Evolutionary conservation across 2,797 vertebrate species (phyloP).

Genomic region (Pangasius macronema): DNA sequence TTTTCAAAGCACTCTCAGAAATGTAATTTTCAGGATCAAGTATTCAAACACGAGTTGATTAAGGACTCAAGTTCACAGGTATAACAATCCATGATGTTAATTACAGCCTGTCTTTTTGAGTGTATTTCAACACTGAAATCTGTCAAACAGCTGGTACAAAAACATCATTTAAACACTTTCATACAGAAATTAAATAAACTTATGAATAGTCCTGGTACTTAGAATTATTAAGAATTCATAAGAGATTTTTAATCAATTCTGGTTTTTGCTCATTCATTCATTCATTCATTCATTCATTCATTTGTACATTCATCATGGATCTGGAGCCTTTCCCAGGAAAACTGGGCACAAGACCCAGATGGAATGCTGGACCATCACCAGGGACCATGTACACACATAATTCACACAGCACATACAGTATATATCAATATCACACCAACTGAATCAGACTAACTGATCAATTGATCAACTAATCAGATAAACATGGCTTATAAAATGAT

Average conservation of each 20-base stretch:
- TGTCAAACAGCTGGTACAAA: background rate
- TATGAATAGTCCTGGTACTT: background rate
- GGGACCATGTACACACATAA: background rate
- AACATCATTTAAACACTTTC: background rate
- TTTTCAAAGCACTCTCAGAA: background rate
- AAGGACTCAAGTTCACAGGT: background rate
- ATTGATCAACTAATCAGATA: background rate
- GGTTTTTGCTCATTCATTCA: background rate
- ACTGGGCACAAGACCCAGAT: background rate
- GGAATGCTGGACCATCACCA: background rate
- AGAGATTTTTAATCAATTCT: background rate
- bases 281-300: background rate
- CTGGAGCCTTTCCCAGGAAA: background rate
- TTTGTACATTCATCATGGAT: background rate
- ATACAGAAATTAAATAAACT: background rate
- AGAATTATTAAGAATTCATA: background rate
- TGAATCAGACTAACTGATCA: background rate
- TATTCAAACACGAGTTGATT: background rate
- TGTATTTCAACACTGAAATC: background rate
- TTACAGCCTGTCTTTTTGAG: constrained; percentile 5
- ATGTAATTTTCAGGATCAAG: constrained; percentile 1
- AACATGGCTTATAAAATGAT: background rate
- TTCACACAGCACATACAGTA: background rate
- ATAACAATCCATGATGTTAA: background rate
- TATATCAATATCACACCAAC: background rate